These are phyloP conservation scores for Diaprepes abbreviatus DNA, from an alignment of 2,888 invertebrate species.

Conservation along the genomic window DNA sequence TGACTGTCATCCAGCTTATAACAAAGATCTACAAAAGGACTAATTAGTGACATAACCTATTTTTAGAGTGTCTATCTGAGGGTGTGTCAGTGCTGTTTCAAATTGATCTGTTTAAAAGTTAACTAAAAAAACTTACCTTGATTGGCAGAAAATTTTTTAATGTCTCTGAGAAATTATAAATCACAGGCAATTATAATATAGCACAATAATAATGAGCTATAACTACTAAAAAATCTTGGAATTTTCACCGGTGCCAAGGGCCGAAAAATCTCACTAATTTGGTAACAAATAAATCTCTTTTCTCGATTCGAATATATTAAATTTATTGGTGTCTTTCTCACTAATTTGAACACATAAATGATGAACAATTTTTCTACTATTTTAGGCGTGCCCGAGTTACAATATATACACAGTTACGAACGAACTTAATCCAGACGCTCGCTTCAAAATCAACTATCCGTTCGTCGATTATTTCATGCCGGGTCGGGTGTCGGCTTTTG, in stretches of 20 bases:
- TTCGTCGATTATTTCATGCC: constrained; percentile 28
- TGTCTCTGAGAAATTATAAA: not conserved
- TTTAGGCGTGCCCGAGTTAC: constrained; percentile 28
- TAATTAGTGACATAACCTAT: constrained; percentile 11
- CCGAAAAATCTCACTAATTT: constrained; percentile 5
- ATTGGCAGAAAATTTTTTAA: not conserved
- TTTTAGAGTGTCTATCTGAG: not conserved
- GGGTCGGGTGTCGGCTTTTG: constrained; percentile 31
- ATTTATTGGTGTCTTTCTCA: constrained; percentile 13
- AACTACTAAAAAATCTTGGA: not conserved
- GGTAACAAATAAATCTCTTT: not conserved
- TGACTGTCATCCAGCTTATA: not conserved
- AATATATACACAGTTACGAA: constrained; percentile 18
- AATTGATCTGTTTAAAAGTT: not conserved
- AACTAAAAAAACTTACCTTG: not conserved
- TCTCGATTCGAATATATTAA: not conserved
- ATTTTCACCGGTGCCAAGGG: not conserved
- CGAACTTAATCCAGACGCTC: constrained; percentile 13
- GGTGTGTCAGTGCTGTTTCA: not conserved
- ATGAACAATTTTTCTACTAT: constrained; percentile 9
- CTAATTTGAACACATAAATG: constrained; percentile 29
- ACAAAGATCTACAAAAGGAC: not conserved
- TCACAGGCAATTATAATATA: constrained; percentile 14
- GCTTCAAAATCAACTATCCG: constrained; percentile 12
- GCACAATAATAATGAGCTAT: not conserved